Conservation (phyloP, 2,888 invertebrate species). For the Tanypteryx hageni region DNA sequence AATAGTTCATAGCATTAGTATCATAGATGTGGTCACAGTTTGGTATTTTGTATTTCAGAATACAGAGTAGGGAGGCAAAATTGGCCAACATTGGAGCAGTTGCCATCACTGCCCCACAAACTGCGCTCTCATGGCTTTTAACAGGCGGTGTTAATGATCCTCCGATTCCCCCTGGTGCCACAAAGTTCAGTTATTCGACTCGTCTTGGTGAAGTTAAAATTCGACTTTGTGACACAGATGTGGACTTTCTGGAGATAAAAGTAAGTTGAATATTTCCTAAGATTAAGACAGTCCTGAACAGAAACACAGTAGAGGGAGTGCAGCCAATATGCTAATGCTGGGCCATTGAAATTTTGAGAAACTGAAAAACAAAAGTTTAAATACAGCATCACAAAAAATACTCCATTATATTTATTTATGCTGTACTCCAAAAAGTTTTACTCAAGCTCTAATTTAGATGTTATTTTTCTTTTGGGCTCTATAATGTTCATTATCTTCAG, state of each 20-base stretch:
- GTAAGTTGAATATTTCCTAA: constrained; percentile 72
- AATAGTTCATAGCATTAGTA: constrained; percentile 67
- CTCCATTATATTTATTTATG: too few species aligned
- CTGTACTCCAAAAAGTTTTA: too few species aligned
- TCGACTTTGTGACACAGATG: constrained; percentile 84
- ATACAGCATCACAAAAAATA: too few species aligned
- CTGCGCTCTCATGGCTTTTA: constrained; percentile 65
- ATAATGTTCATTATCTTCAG: too few species aligned
- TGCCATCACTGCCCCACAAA: constrained; percentile 19
- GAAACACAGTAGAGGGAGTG: too few species aligned
- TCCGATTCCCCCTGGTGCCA: constrained; percentile 86
- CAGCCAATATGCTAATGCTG: too few species aligned
- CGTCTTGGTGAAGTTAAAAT: constrained; percentile 81
- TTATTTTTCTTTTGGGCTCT: too few species aligned
- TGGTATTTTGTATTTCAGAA: constrained; percentile 67
- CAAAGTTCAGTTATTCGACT: constrained; percentile 85
- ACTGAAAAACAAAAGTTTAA: too few species aligned
- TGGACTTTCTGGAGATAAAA: constrained; percentile 82
- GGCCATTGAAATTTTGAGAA: too few species aligned
- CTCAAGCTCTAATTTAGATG: too few species aligned
- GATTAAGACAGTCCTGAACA: too few species aligned
- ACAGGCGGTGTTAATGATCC: constrained; percentile 77
- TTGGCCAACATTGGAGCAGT: constrained; percentile 58
- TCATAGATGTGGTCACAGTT: not conserved
- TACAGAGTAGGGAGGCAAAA: constrained; percentile 69